Conservation (phyloP, 2,797 vertebrate species). For the Coracias cyanogaster region DNA sequence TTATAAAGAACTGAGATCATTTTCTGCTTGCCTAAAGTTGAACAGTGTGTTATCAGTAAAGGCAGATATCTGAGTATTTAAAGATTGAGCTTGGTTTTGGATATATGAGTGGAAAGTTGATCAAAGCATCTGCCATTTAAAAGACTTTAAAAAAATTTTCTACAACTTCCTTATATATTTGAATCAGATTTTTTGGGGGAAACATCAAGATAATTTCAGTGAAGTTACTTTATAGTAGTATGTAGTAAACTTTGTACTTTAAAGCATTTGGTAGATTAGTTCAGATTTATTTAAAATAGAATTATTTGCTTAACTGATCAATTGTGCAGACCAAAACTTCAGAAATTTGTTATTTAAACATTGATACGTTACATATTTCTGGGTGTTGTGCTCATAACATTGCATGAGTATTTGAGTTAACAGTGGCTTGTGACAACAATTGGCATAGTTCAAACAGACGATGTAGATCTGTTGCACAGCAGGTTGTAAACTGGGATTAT, state of each 20-base stretch:
- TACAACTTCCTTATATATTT: neutral
- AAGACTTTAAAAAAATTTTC: neutral
- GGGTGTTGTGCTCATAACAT: too few relatives aligned
- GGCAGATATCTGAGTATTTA: neutral
- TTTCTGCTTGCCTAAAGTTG: neutral
- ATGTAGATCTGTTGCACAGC: neutral
- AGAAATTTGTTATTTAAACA: neutral
- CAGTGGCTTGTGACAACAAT: neutral
- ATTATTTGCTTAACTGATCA: too few relatives aligned
- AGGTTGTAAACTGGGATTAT: neutral
- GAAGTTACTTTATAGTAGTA: neutral
- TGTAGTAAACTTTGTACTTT: neutral
- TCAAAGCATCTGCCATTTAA: neutral
- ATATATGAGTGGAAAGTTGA: neutral
- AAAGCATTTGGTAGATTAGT: neutral
- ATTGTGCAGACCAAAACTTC: neutral
- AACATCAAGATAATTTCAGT: neutral
- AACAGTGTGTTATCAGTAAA: neutral
- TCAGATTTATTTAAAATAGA: neutral
- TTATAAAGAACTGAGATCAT: neutral
- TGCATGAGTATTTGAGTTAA: neutral
- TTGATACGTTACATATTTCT: fast-evolving
- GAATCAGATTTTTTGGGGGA: neutral
- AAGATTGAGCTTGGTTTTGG: neutral
- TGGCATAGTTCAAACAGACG: neutral